Percentiles rank a stretch among this genome's conserved stretches.
These are phyloP conservation scores for Podarcis lilfordi DNA, from an alignment of 2,797 vertebrate genomes.

Conservation along the genomic window DNA sequence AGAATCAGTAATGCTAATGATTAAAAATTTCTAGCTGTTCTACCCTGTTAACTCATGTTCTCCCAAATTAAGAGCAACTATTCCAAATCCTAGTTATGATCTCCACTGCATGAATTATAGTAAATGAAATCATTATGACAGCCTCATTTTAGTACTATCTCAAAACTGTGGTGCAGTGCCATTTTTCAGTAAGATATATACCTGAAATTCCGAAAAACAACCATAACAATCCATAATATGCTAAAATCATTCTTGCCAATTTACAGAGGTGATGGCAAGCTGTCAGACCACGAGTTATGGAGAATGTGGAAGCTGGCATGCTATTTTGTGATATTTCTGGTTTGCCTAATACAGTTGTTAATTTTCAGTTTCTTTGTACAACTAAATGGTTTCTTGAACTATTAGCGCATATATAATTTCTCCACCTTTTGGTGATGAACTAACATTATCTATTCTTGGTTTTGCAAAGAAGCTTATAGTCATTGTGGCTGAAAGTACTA, in stretches of 20 bases:
- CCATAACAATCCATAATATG: background rate
- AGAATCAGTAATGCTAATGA: background rate
- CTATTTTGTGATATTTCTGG: too few relatives aligned
- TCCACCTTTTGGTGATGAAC: background rate
- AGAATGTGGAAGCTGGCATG: too few relatives aligned
- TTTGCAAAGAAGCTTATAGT: conserved; percentile 12
- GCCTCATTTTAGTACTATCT: background rate
- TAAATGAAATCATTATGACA: conserved; percentile 13
- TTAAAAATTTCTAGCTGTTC: background rate
- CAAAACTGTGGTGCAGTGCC: background rate
- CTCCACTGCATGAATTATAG: background rate
- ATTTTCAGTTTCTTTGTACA: background rate
- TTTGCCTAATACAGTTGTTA: background rate
- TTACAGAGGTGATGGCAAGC: background rate
- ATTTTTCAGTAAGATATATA: background rate
- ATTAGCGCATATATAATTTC: background rate
- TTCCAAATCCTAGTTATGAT: conserved; percentile 20
- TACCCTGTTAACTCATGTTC: conserved; percentile 1
- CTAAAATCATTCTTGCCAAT: background rate
- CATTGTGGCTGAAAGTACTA: background rate
- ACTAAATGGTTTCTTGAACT: background rate
- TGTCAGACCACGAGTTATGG: background rate
- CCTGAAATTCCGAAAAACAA: background rate
- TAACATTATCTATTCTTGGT: conserved; percentile 6
- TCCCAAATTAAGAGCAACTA: conserved; percentile 7